Percentiles rank a stretch among this genome's conserved stretches.
phyloP scores from a whole-genome alignment of 2,113 vertebrate species.

The Protobothrops flavoviridis region DNA sequence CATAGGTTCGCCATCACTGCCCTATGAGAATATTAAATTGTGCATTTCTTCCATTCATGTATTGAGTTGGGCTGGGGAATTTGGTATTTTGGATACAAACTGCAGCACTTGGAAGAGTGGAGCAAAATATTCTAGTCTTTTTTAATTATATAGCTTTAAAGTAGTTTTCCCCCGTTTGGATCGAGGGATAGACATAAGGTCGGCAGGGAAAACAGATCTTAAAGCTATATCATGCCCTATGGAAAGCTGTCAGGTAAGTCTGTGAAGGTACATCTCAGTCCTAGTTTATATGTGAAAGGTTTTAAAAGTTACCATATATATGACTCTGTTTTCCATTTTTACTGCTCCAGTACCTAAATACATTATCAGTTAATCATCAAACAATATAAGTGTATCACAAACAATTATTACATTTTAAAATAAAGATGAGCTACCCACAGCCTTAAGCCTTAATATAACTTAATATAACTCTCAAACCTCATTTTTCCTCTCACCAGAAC shows the following conservation, averaged over 20 bases:
- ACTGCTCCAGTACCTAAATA: neutral
- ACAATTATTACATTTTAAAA: neutral
- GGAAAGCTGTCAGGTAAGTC: neutral
- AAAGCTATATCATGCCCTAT: neutral
- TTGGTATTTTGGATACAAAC: neutral
- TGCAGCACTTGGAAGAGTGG: neutral
- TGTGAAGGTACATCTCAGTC: neutral
- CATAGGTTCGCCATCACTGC: too few species aligned
- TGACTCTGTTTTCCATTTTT: neutral
- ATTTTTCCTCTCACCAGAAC: neutral
- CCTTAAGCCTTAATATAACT: neutral
- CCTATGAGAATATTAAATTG: neutral
- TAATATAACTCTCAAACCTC: neutral
- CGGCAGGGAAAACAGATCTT: neutral
- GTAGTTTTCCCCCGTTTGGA: neutral
- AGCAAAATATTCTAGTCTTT: neutral
- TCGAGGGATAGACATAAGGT: neutral
- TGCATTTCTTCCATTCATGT: neutral
- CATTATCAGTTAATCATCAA: neutral
- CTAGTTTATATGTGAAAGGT: neutral
- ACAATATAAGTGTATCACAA: neutral
- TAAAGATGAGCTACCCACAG: neutral
- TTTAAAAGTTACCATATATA: neutral
- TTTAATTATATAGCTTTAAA: neutral
- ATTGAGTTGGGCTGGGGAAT: neutral